Evolutionary conservation across 2,888 invertebrate species (phyloP).

Genomic region (Xestia ashworthii): DNA sequence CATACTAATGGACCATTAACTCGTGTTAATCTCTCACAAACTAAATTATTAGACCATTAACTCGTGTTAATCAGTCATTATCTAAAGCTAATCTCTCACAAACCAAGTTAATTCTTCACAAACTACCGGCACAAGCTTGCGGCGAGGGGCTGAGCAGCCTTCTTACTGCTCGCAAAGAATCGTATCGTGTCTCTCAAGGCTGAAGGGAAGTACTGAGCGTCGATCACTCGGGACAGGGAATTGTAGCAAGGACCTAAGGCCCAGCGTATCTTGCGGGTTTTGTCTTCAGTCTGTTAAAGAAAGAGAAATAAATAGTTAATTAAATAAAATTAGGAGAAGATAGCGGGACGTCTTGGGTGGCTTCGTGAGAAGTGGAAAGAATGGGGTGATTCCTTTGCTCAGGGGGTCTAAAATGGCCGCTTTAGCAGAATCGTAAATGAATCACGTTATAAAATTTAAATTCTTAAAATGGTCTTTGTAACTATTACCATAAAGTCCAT

Average conservation of each 20-base stretch:
- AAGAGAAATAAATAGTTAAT: background rate
- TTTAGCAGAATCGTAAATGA: too few relatives aligned
- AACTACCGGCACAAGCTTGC: conserved; percentile 48
- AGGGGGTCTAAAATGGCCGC: too few relatives aligned
- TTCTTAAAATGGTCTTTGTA: too few relatives aligned
- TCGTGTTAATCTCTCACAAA: background rate
- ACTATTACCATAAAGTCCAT: too few relatives aligned
- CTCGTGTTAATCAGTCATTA: background rate
- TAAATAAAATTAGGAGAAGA: background rate
- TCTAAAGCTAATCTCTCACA: background rate
- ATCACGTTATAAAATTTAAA: too few relatives aligned
- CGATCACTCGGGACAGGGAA: conserved; percentile 82
- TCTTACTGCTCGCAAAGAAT: conserved; percentile 63
- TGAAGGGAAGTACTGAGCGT: conserved; percentile 75
- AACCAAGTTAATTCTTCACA: background rate
- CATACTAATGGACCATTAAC: background rate
- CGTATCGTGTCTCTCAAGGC: conserved; percentile 80
- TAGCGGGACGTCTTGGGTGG: too few relatives aligned
- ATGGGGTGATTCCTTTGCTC: too few relatives aligned
- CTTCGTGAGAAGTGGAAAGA: too few relatives aligned
- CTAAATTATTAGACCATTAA: background rate
- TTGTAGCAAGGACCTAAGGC: conserved; percentile 91
- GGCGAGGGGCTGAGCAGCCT: conserved; percentile 35
- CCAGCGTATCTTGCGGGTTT: conserved; percentile 91
- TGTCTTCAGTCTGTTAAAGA: conserved; percentile 92